A percentile compares a stretch with the other conserved stretches of the same genome.
These are phyloP conservation scores for Epinephelus lanceolatus DNA, from an alignment of 2,113 vertebrate genomes.

Conservation along the genomic window DNA sequence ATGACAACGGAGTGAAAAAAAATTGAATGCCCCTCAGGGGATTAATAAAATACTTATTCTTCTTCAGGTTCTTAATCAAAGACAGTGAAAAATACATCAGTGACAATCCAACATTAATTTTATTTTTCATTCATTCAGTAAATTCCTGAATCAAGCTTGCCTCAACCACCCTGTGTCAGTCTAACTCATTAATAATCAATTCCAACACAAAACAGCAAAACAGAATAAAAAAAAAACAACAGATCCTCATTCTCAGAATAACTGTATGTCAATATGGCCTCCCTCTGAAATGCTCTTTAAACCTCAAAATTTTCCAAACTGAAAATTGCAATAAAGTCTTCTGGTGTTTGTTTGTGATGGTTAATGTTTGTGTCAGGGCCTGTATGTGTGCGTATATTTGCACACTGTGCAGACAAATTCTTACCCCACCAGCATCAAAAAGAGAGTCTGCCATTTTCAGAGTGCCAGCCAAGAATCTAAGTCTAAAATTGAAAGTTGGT, in stretches of 20 bases:
- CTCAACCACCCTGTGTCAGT: not conserved
- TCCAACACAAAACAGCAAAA: not conserved
- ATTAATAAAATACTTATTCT: too few relatives aligned
- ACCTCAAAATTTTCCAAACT: not conserved
- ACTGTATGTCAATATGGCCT: not conserved
- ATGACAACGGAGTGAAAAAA: too few relatives aligned
- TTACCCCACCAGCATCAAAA: not conserved
- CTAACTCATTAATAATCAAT: not conserved
- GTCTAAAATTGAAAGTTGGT: conserved; percentile 21
- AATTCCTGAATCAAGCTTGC: not conserved
- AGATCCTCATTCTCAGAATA: not conserved
- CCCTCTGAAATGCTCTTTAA: not conserved
- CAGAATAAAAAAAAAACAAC: too few relatives aligned
- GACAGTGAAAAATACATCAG: too few relatives aligned
- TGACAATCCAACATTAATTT: too few relatives aligned
- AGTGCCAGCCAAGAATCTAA: not conserved
- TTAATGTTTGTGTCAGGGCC: not conserved
- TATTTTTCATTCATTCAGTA: not conserved
- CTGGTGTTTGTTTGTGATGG: not conserved
- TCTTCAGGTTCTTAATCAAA: too few relatives aligned
- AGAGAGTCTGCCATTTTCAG: conserved; percentile 6
- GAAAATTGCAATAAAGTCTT: not conserved
- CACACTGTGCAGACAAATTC: not conserved
- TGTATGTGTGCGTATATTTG: not conserved
- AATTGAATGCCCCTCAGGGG: too few relatives aligned